Evolutionary conservation across 2,113 vertebrate genomes (phyloP), one percentile per base, ranked within the genome.

Genomic region (Istiophorus platypterus): DNA sequence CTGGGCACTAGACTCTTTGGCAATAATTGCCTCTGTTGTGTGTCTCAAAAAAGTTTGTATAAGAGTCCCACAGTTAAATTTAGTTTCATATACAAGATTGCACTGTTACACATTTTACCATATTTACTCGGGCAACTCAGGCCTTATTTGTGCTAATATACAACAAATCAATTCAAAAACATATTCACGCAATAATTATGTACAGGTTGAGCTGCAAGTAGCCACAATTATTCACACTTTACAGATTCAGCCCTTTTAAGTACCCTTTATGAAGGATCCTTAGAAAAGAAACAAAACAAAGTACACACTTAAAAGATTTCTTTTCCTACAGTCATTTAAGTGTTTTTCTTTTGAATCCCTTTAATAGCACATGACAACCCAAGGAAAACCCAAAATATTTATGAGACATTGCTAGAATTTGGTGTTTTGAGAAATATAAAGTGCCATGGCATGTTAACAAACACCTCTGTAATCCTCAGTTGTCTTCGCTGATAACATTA

Each of bases 161-260:
- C 77, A 76, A 82, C 45, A 84, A 59, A 67, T 71, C 0, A 80
- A 72, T 58, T 71, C 18, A 72, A 85, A 80, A 78, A 75, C 29
- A 74, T 59, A 68, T 66, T 61, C 11, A 89, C 42, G n/a, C 67
- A 79, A 76, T 31, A 80, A 89, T 88, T 90, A 89, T 92, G 56
- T 92, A 91, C 87, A 93, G 15, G 27, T 45, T 29, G 37, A 82
- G 64, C 72, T 82, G 65, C 56, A 70, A 68, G 31, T 49, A 82
- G 78, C 65, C 59, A 76, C 66, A 81, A 76, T 84, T 88, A 93
- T 90, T 91, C 81, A 91, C 81, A 92, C 47, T 81, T n/a, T 91
- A 90, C 86, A 92, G 84, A 88, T 66, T 85, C 81, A 94, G 89
- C 92, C 90, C 91, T 92, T 91, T 73, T 45, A 80, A 72, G 47